Evolutionary conservation across 2,888 invertebrate genomes (phyloP).

Genomic region (Notodonta dromedarius): DNA sequence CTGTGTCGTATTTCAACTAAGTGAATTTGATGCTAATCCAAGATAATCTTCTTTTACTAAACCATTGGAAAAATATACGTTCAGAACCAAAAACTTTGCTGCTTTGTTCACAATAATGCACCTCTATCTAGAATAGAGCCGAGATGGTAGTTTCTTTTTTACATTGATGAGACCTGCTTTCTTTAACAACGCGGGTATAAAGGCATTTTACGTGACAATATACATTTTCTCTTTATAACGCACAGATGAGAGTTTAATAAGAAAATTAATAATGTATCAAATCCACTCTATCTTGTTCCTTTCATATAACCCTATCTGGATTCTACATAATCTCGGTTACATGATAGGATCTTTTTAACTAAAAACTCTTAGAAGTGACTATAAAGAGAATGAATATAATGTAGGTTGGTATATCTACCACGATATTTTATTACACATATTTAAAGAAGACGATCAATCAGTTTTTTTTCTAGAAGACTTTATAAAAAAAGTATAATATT

Average conservation of each 20-base stretch:
- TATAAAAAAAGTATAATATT: no score
- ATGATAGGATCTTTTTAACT: neutral
- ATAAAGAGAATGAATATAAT: neutral
- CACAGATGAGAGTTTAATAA: slow-evolving; percentile 26
- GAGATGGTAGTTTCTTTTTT: slow-evolving; percentile 1
- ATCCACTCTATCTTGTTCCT: neutral
- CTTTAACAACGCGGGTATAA: slow-evolving; percentile 6
- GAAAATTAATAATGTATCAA: slow-evolving; percentile 24
- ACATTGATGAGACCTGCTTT: slow-evolving; percentile 8
- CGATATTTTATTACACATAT: no score
- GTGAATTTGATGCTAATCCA: no score
- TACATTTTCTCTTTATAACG: slow-evolving; percentile 30
- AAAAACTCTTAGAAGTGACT: neutral
- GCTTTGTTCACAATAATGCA: no score
- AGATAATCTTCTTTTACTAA: no score
- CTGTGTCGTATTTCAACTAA: no score
- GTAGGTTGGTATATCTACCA: neutral
- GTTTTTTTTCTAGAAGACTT: no score
- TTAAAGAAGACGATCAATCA: no score
- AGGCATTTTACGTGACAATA: slow-evolving; percentile 17
- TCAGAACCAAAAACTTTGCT: no score
- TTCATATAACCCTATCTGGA: neutral
- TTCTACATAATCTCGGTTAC: neutral
- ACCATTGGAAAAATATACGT: no score
- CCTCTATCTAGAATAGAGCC: neutral